These are phyloP conservation scores for Drosophila affinis DNA, from an alignment of 2,888 invertebrate species.

Conservation along the genomic window DNA sequence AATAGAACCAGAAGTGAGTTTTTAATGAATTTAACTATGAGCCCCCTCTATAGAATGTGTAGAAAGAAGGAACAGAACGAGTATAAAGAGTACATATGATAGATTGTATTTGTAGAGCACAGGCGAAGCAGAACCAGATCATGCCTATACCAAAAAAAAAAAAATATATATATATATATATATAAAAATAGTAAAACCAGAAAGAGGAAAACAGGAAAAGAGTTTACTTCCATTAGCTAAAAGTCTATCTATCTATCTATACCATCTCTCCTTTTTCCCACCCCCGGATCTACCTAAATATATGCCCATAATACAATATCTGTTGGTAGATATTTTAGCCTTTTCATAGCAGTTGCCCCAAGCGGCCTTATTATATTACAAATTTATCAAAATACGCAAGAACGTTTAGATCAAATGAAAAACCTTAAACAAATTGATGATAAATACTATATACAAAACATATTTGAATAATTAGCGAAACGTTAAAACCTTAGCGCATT, in stretches of 20 bases:
- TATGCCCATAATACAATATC: constrained; percentile 3
- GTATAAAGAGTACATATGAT: too few species aligned
- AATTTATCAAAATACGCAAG: constrained; percentile 35
- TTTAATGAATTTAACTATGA: constrained; percentile 31
- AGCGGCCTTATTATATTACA: constrained; percentile 61
- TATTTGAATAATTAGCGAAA: constrained; percentile 57
- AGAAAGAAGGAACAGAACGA: not conserved
- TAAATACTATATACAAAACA: constrained; percentile 10
- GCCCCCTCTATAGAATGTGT: not conserved
- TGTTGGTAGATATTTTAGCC: constrained; percentile 44
- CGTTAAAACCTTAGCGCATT: constrained; percentile 69
- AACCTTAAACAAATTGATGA: not conserved
- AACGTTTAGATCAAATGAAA: constrained; percentile 28
- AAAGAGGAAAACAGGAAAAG: not conserved
- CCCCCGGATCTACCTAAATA: constrained; percentile 1
- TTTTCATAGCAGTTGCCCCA: constrained; percentile 68
- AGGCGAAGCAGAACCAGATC: not conserved
- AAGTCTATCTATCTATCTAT: not conserved
- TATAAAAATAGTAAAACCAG: not conserved
- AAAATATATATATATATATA: not conserved
- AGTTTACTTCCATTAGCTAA: not conserved
- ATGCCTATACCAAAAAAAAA: not conserved
- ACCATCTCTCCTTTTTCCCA: not conserved
- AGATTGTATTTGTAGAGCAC: too few species aligned
- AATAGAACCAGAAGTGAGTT: constrained; percentile 18